These are phyloP conservation scores for Iselma pallidipennis DNA, from an alignment of 2,888 invertebrate genomes.

Conservation along the genomic window DNA sequence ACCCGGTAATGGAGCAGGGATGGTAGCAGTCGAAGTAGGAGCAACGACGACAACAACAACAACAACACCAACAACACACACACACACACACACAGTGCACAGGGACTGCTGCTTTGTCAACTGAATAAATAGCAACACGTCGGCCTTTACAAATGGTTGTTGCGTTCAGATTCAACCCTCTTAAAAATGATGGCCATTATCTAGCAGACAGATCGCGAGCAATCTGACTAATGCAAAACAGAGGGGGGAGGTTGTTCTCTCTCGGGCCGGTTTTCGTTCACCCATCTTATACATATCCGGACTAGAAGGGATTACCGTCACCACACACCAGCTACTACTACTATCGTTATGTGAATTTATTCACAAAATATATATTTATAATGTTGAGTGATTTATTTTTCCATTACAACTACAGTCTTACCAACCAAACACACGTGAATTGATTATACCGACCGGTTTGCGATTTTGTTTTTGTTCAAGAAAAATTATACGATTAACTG, in stretches of 20 bases:
- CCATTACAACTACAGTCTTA: constrained; percentile 32
- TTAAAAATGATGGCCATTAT: constrained; percentile 57
- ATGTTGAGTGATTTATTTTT: constrained; percentile 48
- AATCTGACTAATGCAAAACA: constrained; percentile 55
- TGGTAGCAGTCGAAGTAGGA: constrained; percentile 15
- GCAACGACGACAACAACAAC: constrained; percentile 27
- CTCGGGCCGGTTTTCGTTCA: constrained; percentile 22
- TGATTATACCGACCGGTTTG: neutral
- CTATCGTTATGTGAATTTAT: constrained; percentile 38
- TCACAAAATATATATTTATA: constrained; percentile 46
- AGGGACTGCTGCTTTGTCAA: constrained; percentile 44
- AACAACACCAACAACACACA: constrained; percentile 1
- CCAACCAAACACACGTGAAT: constrained; percentile 15
- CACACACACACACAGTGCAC: neutral
- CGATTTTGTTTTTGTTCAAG: neutral
- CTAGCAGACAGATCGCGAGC: constrained; percentile 52
- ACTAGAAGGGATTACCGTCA: neutral
- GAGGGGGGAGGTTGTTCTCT: neutral
- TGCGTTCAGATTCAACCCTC: constrained; percentile 50
- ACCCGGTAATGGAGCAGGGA: too few species aligned
- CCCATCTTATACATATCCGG: constrained; percentile 33
- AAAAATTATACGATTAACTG: neutral
- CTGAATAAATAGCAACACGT: constrained; percentile 53
- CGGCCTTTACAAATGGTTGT: constrained; percentile 50
- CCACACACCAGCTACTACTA: too few species aligned